Evolutionary conservation across 2,888 invertebrate genomes (phyloP).

Genomic region (Gerosis bhagava): DNA sequence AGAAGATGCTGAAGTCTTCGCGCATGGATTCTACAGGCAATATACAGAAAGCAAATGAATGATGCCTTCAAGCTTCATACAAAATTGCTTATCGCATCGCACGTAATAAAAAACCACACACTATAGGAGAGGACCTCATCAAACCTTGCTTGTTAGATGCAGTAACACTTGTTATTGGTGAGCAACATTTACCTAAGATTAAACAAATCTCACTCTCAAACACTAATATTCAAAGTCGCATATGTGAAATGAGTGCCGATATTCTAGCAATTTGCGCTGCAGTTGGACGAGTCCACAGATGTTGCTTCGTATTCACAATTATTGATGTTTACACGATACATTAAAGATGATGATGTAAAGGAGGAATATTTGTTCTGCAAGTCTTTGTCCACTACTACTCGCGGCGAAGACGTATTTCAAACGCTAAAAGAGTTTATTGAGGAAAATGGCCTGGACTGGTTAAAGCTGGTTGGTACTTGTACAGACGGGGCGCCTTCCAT

Average conservation of each 20-base stretch:
- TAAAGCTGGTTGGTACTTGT: slow-evolving; percentile 35
- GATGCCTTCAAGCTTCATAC: slow-evolving; percentile 33
- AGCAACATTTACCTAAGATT: slow-evolving; percentile 30
- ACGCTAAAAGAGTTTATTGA: slow-evolving; percentile 34
- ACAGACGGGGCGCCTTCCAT: slow-evolving; percentile 36
- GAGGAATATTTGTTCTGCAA: slow-evolving; percentile 36
- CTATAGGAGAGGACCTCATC: slow-evolving; percentile 31
- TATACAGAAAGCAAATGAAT: slow-evolving; percentile 30
- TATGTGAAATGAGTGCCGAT: slow-evolving; percentile 26
- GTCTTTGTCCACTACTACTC: slow-evolving; percentile 35
- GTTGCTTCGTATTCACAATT: slow-evolving; percentile 36
- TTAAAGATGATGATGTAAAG: slow-evolving; percentile 32
- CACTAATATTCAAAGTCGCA: slow-evolving; percentile 25
- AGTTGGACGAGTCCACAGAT: slow-evolving; percentile 33
- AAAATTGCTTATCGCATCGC: slow-evolving; percentile 33
- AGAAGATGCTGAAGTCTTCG: slow-evolving; percentile 30
- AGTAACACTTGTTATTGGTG: slow-evolving; percentile 32
- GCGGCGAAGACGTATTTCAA: slow-evolving; percentile 36
- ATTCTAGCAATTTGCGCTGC: slow-evolving; percentile 31
- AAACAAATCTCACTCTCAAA: slow-evolving; percentile 34
- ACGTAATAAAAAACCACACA: slow-evolving; percentile 29
- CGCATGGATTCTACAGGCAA: slow-evolving; percentile 31
- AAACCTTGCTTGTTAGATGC: slow-evolving; percentile 34
- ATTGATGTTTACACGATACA: slow-evolving; percentile 31
- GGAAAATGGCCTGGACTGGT: slow-evolving; percentile 34